Base-by-base conservation (phyloP, 2,888 invertebrate species). In the Erynnis tages region DNA sequence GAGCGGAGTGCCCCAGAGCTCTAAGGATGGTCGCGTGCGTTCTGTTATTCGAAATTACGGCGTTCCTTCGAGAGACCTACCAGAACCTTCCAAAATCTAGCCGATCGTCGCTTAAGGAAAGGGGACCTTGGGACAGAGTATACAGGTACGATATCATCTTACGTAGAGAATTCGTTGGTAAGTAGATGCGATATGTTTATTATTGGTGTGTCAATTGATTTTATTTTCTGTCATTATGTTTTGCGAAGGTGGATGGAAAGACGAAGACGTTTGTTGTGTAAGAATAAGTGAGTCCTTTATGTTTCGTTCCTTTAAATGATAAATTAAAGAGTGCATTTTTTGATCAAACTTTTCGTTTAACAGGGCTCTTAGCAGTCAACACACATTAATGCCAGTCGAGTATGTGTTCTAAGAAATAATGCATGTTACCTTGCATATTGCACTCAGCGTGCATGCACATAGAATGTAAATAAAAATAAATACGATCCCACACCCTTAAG, bases 31-130 rank as follows among this genome's bases (percentile, higher is more conserved):
- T 99, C 37, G 98, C 98, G 1, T 98, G 98, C 75, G 94, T 97
- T 50, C 91, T 99, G 13, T 91, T 99, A n/a, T 93, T 96, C 71
- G 99, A 99, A 91, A 97, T 99, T 53, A 99, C 99, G 0, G 93
- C 98, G 0, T 99, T 99, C 79, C 90, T 99, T 46, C 91, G 99
- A 10, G 99, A 99, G 85, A 97, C 98, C 0, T 99, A 98, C 81
- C 97, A 97, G 74, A 93, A 93, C 19, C 76, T 96, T 53, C 96
- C 96, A 0, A 96, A 96, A 66, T 91, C 93, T 0, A 92, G 92
- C 48, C 91, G 93, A 60, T 81, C 93, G 11, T 91, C 93, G 53
- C 92, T 93, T 30, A 94, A 94, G 75, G 96, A 96, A 76, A 92
- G 95, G 61, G 94, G 94, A 10, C 94, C 95, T 8, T 96, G 96